phyloP scores from a whole-genome alignment of 1,140 invertebrate genomes.

The Apolygus lucorum region DNA sequence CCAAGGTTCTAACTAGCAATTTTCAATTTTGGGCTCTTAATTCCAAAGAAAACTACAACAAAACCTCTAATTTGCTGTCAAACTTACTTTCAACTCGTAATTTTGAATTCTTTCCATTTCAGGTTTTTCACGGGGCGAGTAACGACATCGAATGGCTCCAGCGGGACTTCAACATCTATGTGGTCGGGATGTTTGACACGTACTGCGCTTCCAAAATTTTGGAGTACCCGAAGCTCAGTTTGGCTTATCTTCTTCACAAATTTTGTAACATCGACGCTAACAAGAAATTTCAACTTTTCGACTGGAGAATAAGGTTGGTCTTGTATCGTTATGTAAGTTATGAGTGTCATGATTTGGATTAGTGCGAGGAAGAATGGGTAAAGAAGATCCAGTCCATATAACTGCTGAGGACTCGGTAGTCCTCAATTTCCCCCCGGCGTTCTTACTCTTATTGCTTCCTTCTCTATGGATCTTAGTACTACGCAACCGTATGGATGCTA shows the following conservation, averaged over 20 bases:
- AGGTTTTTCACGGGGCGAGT: conserved; percentile 89
- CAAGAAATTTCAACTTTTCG: conserved; percentile 88
- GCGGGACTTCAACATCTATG: conserved; percentile 85
- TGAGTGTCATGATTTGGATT: too few relatives aligned
- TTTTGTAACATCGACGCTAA: conserved; percentile 74
- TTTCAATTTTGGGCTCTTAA: too few relatives aligned
- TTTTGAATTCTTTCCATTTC: conserved; percentile 21
- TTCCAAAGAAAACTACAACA: not conserved
- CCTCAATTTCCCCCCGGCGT: too few relatives aligned
- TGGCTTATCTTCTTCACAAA: conserved; percentile 67
- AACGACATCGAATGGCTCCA: conserved; percentile 90
- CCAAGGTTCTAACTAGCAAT: too few relatives aligned
- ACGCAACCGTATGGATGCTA: too few relatives aligned
- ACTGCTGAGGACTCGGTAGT: too few relatives aligned
- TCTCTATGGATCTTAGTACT: too few relatives aligned
- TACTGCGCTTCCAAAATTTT: conserved; percentile 74
- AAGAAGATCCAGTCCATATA: too few relatives aligned
- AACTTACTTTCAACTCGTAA: conserved; percentile 20
- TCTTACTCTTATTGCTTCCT: too few relatives aligned
- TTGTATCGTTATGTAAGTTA: too few relatives aligned
- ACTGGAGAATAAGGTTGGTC: conserved; percentile 82
- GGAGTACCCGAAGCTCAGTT: conserved; percentile 59
- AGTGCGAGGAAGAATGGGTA: too few relatives aligned
- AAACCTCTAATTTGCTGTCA: not conserved
- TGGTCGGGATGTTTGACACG: conserved; percentile 98